phyloP scores from a whole-genome alignment of 2,113 vertebrate genomes.

The Xenopus borealis region DNA sequence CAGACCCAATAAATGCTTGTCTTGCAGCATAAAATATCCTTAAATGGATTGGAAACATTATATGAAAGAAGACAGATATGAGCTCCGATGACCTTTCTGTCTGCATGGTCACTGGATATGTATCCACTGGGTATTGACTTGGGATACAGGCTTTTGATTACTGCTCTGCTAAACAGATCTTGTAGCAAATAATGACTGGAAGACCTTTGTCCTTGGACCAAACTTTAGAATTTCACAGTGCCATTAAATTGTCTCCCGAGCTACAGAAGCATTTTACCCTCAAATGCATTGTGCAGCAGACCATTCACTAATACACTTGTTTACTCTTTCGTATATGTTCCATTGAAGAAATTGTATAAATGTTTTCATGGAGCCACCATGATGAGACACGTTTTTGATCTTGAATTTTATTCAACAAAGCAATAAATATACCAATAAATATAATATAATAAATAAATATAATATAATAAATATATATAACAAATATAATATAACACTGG shows the following conservation, averaged over 20 bases:
- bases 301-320: neutral
- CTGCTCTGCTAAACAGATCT: neutral
- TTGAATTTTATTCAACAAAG: too few species aligned
- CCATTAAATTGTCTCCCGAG: neutral
- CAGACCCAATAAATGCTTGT: neutral
- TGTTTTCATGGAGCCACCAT: too few species aligned
- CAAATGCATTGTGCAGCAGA: neutral
- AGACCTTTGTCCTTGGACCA: neutral
- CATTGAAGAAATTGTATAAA: neutral
- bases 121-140: neutral
- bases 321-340: neutral
- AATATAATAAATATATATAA: too few species aligned
- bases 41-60: conserved; percentile 21
- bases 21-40: neutral
- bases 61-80: neutral
- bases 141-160: neutral
- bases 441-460: too few species aligned
- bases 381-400: too few species aligned
- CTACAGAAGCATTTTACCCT: neutral
- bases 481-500: too few species aligned
- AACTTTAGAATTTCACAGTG: neutral
- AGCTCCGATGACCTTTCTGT: conserved; percentile 2
- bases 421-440: too few species aligned
- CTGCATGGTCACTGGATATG: neutral
- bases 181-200: neutral